Evolutionary conservation across 1,140 invertebrate genomes (phyloP), one percentile per base, ranked within the genome.

Genomic region (Drosophila suzukii): DNA sequence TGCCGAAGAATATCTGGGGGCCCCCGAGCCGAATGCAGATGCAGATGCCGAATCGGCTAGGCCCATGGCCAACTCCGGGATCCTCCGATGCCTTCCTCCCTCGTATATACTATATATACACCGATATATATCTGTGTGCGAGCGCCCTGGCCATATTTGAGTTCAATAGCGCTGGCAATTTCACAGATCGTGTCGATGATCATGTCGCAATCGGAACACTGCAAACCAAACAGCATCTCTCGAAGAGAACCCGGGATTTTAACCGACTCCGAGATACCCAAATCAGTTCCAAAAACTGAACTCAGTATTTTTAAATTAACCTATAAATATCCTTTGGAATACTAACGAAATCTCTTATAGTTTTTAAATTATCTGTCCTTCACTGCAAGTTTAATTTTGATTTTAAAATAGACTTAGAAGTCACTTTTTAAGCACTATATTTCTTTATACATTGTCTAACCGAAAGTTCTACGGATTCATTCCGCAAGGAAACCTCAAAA

Each of bases 131-230:
- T 34, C 47, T 27, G 47, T 49, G 46, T 47, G 46, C 47, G 47
- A 30, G 47, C 30, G 24, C 47, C 24, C 47, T 8, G n/a, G 27
- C 49, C 83, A 83, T 84, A 88, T 83, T 88, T 77, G 76, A 80
- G 84, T 78, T 89, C 76, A 89, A 83, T 89, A 77, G 76, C 71
- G 61, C 73, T 72, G 55, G 71, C 83, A 74, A 89, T 88, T 88
- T 77, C 62, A 78, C 84, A 80, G 83, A 88, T 88, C 83, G 83
- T 88, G 83, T 88, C 84, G 83, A 88, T 88, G 83, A 88, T 88
- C 83, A 89, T 88, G 83, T 89, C 84, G 84, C 83, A 88, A 80
- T 83, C 83, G 83, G 63, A 86, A 51, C 47, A 58, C 39, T 13
- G 36, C 27, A 58, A 50, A 34, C 49, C n/a, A 57, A 62, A 71